Conservation (phyloP, 2,888 invertebrate species). For the Eupithecia abbreviata region DNA sequence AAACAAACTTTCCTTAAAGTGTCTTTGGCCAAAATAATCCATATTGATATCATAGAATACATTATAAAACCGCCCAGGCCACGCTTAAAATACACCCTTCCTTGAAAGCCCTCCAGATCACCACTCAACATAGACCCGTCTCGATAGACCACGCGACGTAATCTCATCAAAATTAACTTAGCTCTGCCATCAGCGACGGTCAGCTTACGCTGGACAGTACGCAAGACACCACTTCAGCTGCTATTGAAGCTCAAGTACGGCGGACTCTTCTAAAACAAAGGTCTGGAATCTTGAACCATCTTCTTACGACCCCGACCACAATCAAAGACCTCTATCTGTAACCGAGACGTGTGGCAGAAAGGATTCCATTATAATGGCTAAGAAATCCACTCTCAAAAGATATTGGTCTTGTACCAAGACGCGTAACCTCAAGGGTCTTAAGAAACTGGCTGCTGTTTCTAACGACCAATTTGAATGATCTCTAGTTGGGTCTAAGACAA, state of each 20-base stretch:
- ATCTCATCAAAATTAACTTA: conserved; percentile 62
- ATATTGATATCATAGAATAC: too few relatives aligned
- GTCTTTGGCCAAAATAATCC: too few relatives aligned
- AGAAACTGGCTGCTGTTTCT: conserved; percentile 31
- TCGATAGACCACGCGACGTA: conserved; percentile 53
- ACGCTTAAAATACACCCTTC: conserved; percentile 67
- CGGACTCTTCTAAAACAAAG: conserved; percentile 50
- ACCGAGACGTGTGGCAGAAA: conserved; percentile 11
- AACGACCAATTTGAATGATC: conserved; percentile 48
- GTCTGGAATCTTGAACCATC: conserved; percentile 12
- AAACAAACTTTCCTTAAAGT: background rate
- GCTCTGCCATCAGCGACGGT: conserved; percentile 51
- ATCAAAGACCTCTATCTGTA: conserved; percentile 28
- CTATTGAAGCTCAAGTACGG: conserved; percentile 65
- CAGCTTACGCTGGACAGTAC: conserved; percentile 58
- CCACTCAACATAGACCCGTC: conserved; percentile 59
- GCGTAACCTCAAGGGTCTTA: conserved; percentile 20
- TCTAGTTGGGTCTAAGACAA: conserved; percentile 33
- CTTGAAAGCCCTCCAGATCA: conserved; percentile 55
- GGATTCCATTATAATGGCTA: conserved; percentile 18
- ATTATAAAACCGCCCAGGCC: conserved; percentile 41
- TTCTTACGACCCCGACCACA: conserved; percentile 3
- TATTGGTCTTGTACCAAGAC: conserved; percentile 25
- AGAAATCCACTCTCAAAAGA: conserved; percentile 29
- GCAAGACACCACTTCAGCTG: conserved; percentile 74